A percentile compares a stretch with the other conserved stretches of the same genome.
Conservation (phyloP, 2,113 vertebrate genomes). For the Phrynocephalus versicolor region DNA sequence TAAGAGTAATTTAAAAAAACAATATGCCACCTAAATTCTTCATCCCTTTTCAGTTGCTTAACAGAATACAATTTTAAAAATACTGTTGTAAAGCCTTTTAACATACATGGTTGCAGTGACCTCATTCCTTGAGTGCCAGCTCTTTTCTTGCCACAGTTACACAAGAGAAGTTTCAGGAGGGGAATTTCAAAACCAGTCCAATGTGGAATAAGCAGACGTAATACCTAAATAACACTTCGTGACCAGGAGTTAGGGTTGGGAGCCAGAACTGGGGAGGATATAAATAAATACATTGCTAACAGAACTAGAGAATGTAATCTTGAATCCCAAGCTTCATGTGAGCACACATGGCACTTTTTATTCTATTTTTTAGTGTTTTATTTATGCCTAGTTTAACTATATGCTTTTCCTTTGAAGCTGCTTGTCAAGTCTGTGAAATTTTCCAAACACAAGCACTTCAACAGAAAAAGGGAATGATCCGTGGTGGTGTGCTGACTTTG, state of each 20-base stretch:
- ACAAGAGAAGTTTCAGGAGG: background rate
- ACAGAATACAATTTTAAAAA: background rate
- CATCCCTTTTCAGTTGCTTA: background rate
- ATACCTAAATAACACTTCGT: background rate
- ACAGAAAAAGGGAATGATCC: background rate
- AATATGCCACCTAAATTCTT: background rate
- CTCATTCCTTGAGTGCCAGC: background rate
- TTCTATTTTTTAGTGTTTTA: background rate
- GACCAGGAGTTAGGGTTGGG: background rate
- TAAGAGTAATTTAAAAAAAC: background rate
- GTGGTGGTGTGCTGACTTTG: too few relatives aligned
- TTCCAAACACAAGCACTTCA: background rate
- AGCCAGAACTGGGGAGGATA: background rate
- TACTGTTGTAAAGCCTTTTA: background rate
- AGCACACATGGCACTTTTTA: background rate
- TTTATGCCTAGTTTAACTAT: background rate
- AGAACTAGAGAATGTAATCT: too few relatives aligned
- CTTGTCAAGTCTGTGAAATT: background rate
- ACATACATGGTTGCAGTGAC: background rate
- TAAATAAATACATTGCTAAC: too few relatives aligned
- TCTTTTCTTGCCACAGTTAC: background rate
- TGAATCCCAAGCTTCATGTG: background rate
- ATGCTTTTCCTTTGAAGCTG: background rate
- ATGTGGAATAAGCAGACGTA: background rate
- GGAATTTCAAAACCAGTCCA: too few relatives aligned